Evolutionary conservation across 2,888 invertebrate genomes (phyloP), one percentile per base, ranked within the genome.

Genomic region (Drosophila melanosoma): DNA sequence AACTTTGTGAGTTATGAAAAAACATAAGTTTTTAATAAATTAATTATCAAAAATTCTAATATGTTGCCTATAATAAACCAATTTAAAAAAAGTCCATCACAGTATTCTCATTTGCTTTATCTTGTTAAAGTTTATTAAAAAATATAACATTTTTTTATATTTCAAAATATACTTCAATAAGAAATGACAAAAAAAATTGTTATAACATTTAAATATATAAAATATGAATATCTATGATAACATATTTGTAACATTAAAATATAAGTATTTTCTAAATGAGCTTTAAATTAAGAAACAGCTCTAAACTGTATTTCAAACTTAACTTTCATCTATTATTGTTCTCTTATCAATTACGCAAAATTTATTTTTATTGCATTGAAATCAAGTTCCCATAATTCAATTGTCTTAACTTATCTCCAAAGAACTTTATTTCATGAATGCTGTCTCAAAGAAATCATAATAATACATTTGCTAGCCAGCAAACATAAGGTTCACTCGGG

Each of bases 401-500:
- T 3, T 38, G 38, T 1, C 8, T 8, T n/a, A 52, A 52, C 35
- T 53, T 2, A 35, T 52, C 10, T 11, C n/a, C 10, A 20, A 10
- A 15, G 33, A 33, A 36, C n/a, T 29, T 32, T 45, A 53, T 33
- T 48, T 54, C 32, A 33, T 29, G 29, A 23, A 36, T 32, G 5
- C 26, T n/a, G n/a, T 23, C 15, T 17, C 5, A 33, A 15, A 2
- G 40, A 29, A 36, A 53, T 48, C 63, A 45, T 35, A 17, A 26
- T 17, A 26, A 23, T 15, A 17, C 32, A 48, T 48, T 40, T 36
- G 17, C 29, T 15, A 36, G 36, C 26, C 23, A 36, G 12, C 17
- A 23, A 26, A 36, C 35, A n/a, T 23, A 26, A n/a, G 40, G 62
- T 38, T 53, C 40, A 68, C 45, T 48, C 58, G 32, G 29, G 32